phyloP scores from a whole-genome alignment of 2,113 vertebrate genomes.

The Typhlomys cinereus region DNA sequence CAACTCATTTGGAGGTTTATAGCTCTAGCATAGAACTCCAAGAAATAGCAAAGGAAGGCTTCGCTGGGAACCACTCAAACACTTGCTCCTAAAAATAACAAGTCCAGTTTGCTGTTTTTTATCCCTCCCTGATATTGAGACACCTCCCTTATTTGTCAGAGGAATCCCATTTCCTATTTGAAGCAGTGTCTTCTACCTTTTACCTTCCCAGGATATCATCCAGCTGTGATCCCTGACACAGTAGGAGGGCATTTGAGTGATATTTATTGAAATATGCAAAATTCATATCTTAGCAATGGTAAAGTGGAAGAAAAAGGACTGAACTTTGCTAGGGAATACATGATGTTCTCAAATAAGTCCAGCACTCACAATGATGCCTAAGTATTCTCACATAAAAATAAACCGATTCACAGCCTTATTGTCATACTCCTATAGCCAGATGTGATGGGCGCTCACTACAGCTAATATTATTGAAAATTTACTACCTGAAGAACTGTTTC shows the following conservation, averaged over 20 bases:
- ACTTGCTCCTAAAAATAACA: conserved; percentile 78
- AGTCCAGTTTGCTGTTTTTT: conserved; percentile 74
- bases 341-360: neutral
- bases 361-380: neutral
- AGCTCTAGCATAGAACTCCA: conserved; percentile 82
- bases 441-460: neutral
- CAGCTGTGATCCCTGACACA: neutral
- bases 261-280: neutral
- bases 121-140: neutral
- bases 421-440: neutral
- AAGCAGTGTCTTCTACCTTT: neutral
- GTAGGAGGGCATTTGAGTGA: neutral
- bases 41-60: conserved; percentile 82
- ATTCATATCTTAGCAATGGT: neutral
- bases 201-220: neutral
- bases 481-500: fast-evolving
- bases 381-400: neutral
- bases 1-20: conserved; percentile 86
- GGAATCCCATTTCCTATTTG: neutral
- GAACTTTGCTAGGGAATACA: neutral
- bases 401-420: neutral
- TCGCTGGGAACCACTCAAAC: conserved; percentile 80
- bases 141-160: neutral
- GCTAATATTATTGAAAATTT: neutral
- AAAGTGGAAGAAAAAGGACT: neutral